Base-by-base conservation (phyloP, 2,888 invertebrate genomes). In the Heteromyza rotundicornis region DNA sequence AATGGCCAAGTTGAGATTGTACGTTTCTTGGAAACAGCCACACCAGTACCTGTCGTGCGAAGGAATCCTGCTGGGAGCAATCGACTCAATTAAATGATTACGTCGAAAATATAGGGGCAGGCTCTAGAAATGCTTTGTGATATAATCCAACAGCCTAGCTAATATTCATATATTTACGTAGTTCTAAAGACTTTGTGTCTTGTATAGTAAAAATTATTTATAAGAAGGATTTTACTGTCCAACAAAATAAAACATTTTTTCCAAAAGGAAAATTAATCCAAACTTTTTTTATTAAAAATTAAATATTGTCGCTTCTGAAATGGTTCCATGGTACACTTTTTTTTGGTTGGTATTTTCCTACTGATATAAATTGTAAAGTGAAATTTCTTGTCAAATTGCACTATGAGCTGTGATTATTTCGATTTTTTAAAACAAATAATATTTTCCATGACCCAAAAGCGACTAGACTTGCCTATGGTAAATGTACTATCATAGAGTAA, bases 1-100 rank as follows among this genome's bases (percentile, higher is more conserved):
- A 59, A 59, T 53, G 59, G 59, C 1, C n/a, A 23, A 17, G 59
- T 59, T 1, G 27, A 59, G 3, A 16, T 53, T 2, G 53, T 53
- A 10, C 19, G 44, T 10, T 23, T 23, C 12, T n/a, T 59, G 24
- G 44, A 27, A 19, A 53, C 53, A n/a, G 59, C 59, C 7, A 59
- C 47, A 1, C 59, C 59, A 17, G 47, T 59, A 3, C 59, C 59
- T 2, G 40, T 32, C 14, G 23, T n/a, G 32, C 57, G 22, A 2
- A 55, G 35, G 5, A 5, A n/a, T 35, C 22, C 36, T 2, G 3
- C 19, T 17, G 19, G 47, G 7, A 17, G 47, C 19, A 40, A n/a
- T n/a, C n/a, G 40, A 40, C 14, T 40, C 2, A n/a, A 40, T n/a
- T 10, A n/a, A 40, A 10, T n/a, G 40, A n/a, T 3, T 10, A 40